These are phyloP conservation scores for Pao palembangensis DNA, from an alignment of 2,113 vertebrate species.

Conservation along the genomic window DNA sequence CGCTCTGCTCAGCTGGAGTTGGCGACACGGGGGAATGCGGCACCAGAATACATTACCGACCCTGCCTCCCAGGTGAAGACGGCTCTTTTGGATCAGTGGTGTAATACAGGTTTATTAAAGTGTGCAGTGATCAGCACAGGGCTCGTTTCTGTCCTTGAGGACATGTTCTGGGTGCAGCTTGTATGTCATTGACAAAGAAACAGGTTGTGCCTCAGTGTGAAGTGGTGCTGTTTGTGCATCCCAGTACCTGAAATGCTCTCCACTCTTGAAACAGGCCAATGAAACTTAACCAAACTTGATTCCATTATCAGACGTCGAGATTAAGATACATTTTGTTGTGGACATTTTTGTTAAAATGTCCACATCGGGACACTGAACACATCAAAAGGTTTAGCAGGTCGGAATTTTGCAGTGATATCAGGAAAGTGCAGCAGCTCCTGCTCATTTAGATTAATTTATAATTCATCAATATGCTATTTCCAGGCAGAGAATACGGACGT, in stretches of 20 bases:
- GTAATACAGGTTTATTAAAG: constrained; percentile 67
- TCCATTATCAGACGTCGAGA: not conserved
- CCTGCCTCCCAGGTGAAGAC: constrained; percentile 56
- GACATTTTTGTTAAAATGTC: constrained; percentile 4
- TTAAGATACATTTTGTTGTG: too few species aligned
- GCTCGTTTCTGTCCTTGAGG: constrained; percentile 53
- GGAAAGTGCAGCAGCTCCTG: constrained; percentile 32
- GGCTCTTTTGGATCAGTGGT: constrained; percentile 48
- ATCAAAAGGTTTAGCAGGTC: constrained; percentile 21
- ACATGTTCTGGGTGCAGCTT: constrained; percentile 47
- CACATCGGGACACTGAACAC: constrained; percentile 17
- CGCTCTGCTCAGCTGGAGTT: constrained; percentile 39
- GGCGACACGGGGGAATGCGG: constrained; percentile 51
- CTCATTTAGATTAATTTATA: constrained; percentile 44
- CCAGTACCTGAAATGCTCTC: constrained; percentile 1
- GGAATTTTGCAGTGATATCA: constrained; percentile 35
- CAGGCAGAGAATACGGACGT: constrained; percentile 4
- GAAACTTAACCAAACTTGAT: not conserved
- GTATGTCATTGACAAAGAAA: constrained; percentile 33
- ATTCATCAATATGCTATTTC: constrained; percentile 38
- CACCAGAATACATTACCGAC: constrained; percentile 58
- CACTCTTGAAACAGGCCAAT: too few species aligned
- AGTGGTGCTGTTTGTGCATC: constrained; percentile 13
- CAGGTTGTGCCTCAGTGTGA: constrained; percentile 10
- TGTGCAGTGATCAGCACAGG: constrained; percentile 49